Evolutionary conservation across 2,797 vertebrate species (phyloP), one percentile per base, ranked within the genome.

Genomic region (Danio kyathit): DNA sequence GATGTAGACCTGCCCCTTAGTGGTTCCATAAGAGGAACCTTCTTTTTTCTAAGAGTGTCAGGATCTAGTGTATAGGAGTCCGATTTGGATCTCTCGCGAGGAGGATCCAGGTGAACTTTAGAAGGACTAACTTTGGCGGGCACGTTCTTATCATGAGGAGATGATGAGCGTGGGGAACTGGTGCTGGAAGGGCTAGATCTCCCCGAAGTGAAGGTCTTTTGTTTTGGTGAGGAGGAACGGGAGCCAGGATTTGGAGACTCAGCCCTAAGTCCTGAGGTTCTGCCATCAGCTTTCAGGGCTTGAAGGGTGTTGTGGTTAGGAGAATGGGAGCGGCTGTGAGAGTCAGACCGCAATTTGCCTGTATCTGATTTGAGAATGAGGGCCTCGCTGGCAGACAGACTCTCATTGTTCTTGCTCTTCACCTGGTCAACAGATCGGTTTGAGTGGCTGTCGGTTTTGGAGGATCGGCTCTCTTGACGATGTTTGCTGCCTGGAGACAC

Each of bases 281-380:
- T 94, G 59, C 96, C 95, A 59, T 99, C 98, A 2, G 95, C 95
- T 89, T 98, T 99, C 38, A 99, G 92, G 8, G 97, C 97, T 86
- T 99, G 98, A 69, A 99, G 86, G 72, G 98, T 99, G 90, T 99
- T 99, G 90, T 99, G 98, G 89, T 99, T 99, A 75, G 98, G 98
- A 0, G 98, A 99, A 89, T 99, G 92, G 6, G 98, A 99, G 82
- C 98, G 95, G 85, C 97, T 97, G 76, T 99, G 98, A 1, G 97
- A 98, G 91, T 99, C 98, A 9, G 97, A 98, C 59, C 97, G 93
- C 90, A 99, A 82, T 88, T 99, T 99, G 74, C 94, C 98, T 0
- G 97, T 93, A 63, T 99, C 98, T 0, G 98, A 99, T 87, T 96
- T 96, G 84, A 99, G 91, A 84, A 98, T 92, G 40, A 99, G 96